Evolutionary conservation across 2,888 invertebrate genomes (phyloP).

Genomic region (Morinoia aosen): DNA sequence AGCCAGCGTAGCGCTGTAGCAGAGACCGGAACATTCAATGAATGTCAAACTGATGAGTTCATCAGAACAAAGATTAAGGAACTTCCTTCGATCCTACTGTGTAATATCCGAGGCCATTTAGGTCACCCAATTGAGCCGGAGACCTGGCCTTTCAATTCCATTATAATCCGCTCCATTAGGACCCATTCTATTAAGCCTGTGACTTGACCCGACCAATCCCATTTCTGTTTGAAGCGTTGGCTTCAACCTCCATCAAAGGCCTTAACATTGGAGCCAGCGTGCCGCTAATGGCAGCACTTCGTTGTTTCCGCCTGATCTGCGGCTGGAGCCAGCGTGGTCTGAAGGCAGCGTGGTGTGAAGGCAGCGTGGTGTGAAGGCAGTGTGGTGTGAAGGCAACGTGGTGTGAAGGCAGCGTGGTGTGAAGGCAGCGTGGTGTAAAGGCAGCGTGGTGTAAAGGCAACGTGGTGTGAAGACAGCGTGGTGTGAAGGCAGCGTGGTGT

Average conservation of each 20-base stretch:
- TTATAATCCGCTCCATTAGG: conserved; percentile 49
- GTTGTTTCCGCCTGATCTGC: neutral
- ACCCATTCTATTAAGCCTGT: conserved; percentile 17
- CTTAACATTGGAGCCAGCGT: neutral
- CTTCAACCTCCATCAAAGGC: neutral
- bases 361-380: neutral
- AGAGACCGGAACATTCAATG: neutral
- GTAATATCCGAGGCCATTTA: conserved; percentile 42
- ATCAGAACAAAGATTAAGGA: conserved; percentile 23
- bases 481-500: neutral
- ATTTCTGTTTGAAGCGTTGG: neutral
- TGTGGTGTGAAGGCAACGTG: neutral
- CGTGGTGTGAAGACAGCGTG: neutral
- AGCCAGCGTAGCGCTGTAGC: neutral
- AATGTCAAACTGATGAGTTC: neutral
- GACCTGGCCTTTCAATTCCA: conserved; percentile 27
- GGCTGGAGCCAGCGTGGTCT: neutral
- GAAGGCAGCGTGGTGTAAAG: neutral
- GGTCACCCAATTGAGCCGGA: conserved; percentile 6
- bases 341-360: too few relatives aligned
- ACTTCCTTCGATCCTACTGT: conserved; percentile 1
- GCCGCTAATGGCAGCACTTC: neutral
- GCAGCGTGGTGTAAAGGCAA: neutral
- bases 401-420: neutral
- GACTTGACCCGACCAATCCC: conserved; percentile 1